Evolutionary conservation across 2,797 vertebrate genomes (phyloP).

Genomic region (Gambusia yucatana): DNA sequence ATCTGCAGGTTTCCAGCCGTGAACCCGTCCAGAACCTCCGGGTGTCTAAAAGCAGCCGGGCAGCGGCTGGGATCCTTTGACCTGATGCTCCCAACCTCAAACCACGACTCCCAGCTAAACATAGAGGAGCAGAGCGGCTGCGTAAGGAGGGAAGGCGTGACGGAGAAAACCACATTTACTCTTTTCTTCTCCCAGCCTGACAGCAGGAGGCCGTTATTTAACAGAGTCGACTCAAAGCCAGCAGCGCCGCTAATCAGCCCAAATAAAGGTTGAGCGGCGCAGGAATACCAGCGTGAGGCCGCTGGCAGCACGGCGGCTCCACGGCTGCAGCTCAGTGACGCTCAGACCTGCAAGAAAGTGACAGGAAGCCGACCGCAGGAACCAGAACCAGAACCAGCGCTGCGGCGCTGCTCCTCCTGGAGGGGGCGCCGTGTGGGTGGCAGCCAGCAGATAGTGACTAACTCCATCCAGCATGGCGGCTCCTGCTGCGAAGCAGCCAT

Average conservation of each 20-base stretch:
- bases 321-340: constrained; percentile 58
- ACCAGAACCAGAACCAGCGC: constrained; percentile 40
- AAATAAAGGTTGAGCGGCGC: constrained; percentile 58
- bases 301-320: constrained; percentile 15
- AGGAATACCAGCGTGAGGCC: constrained; percentile 60
- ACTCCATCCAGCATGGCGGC: constrained; percentile 59
- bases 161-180: constrained; percentile 41
- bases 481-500: constrained; percentile 61
- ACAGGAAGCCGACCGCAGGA: constrained; percentile 42
- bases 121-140: constrained; percentile 69
- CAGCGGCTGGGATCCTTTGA: constrained; percentile 44
- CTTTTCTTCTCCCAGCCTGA: constrained; percentile 15
- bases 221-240: constrained; percentile 51
- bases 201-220: constrained; percentile 47
- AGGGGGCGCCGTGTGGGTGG: constrained; percentile 17
- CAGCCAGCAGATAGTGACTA: constrained; percentile 53
- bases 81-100: constrained; percentile 49
- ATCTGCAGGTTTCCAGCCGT: neutral
- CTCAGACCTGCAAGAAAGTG: constrained; percentile 17
- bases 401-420: constrained; percentile 23
- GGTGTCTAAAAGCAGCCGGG: constrained; percentile 9
- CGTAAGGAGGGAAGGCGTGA: constrained; percentile 55
- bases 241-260: constrained; percentile 46
- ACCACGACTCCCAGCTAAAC: constrained; percentile 74
- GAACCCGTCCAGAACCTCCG: neutral